Conservation (phyloP, 2,113 vertebrate genomes). For the Crotalus tigris region DNA sequence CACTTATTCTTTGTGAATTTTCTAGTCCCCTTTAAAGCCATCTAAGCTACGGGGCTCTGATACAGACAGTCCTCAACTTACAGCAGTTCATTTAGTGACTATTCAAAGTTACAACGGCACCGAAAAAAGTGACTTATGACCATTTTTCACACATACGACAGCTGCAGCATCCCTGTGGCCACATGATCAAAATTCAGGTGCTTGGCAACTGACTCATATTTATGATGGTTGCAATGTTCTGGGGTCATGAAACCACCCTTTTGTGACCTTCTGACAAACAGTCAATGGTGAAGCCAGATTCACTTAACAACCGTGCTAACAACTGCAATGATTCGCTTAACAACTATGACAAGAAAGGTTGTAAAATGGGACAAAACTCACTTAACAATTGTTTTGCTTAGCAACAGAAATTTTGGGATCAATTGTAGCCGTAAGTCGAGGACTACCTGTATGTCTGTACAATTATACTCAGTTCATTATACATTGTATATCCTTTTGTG, state of each 20-base stretch:
- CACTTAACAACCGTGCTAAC: background rate
- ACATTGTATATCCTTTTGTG: background rate
- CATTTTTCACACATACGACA: background rate
- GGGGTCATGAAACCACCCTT: background rate
- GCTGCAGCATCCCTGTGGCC: background rate
- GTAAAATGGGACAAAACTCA: background rate
- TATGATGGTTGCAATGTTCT: background rate
- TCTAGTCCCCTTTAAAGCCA: background rate
- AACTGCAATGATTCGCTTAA: background rate
- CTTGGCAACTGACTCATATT: background rate
- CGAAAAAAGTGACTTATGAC: too few species aligned
- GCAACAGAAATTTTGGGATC: background rate
- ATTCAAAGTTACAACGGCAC: background rate
- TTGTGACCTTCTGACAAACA: background rate
- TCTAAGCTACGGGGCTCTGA: too few species aligned
- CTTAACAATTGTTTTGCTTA: background rate
- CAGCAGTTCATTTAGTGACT: background rate
- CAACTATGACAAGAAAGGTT: background rate
- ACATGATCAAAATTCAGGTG: background rate
- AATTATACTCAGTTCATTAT: background rate
- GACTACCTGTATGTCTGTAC: background rate
- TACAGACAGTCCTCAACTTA: background rate
- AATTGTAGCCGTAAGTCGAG: background rate
- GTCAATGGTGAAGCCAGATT: background rate
- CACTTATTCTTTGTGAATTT: background rate